phyloP scores from a whole-genome alignment of 2,797 vertebrate genomes.

The Gymnopithys bicolor region DNA sequence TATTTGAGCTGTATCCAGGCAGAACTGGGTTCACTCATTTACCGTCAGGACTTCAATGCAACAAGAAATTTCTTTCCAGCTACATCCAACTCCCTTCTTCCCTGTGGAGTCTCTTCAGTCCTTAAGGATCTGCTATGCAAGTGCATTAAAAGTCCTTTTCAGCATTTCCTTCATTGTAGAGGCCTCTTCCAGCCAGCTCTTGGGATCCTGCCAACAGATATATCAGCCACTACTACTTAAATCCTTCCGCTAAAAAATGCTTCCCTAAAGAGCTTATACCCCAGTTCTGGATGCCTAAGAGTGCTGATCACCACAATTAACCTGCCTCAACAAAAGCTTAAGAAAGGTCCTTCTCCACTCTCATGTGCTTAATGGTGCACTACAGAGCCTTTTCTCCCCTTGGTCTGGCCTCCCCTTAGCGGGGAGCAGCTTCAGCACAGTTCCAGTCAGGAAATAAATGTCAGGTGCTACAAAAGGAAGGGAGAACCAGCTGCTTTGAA shows the following conservation, averaged over 20 bases:
- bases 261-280: slow-evolving; percentile 42
- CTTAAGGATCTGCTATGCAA: slow-evolving; percentile 22
- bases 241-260: slow-evolving; percentile 42
- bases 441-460: slow-evolving; percentile 31
- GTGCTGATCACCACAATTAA: slow-evolving; percentile 3
- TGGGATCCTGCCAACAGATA: slow-evolving; percentile 53
- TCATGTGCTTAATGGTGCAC: neutral
- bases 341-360: neutral
- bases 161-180: slow-evolving; percentile 47
- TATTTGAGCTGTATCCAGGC: neutral
- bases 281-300: neutral
- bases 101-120: neutral
- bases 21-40: neutral
- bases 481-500: neutral
- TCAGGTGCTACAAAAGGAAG: slow-evolving; percentile 29
- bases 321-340: neutral
- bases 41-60: neutral
- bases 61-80: slow-evolving; percentile 17
- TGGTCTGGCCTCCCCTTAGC: neutral
- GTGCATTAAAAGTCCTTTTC: slow-evolving; percentile 58
- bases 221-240: slow-evolving; percentile 45
- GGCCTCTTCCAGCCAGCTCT: slow-evolving; percentile 50
- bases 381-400: neutral
- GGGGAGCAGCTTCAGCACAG: neutral
- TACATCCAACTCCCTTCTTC: slow-evolving; percentile 3